These are phyloP conservation scores for Nymphalis io DNA, from an alignment of 1,140 invertebrate genomes.

Conservation along the genomic window DNA sequence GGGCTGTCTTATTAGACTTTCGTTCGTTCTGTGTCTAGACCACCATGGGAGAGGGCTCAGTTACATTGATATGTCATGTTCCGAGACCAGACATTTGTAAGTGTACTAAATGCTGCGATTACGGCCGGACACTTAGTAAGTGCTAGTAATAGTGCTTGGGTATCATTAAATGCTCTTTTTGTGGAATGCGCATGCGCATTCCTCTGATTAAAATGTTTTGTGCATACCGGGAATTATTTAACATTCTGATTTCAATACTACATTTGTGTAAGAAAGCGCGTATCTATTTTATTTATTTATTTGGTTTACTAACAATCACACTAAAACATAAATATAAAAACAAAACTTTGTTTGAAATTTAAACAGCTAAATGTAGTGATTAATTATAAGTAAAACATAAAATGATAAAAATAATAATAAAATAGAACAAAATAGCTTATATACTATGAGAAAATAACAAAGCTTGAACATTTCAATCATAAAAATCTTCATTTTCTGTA, in stretches of 20 bases:
- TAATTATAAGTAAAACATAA: too few species aligned
- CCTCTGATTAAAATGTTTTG: conserved; percentile 27
- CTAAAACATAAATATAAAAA: too few species aligned
- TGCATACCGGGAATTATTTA: conserved; percentile 15
- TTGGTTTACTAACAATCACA: too few species aligned
- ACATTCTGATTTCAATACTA: not conserved
- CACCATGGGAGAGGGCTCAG: conserved; percentile 63
- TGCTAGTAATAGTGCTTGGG: conserved; percentile 35
- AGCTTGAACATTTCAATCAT: too few species aligned
- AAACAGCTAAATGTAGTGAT: too few species aligned
- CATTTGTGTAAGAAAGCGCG: not conserved
- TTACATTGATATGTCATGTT: conserved; percentile 68
- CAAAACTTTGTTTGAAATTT: too few species aligned
- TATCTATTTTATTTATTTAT: too few species aligned
- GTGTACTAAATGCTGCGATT: conserved; percentile 65
- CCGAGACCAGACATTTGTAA: conserved; percentile 61
- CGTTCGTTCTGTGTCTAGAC: conserved; percentile 58
- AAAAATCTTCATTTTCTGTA: too few species aligned
- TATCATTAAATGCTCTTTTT: conserved; percentile 32
- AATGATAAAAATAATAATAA: too few species aligned
- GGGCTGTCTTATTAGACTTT: conserved; percentile 68
- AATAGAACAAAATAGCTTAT: too few species aligned
- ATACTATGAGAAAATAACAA: too few species aligned
- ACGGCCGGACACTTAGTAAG: conserved; percentile 43
- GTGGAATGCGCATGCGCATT: conserved; percentile 17